Base-by-base conservation (phyloP, 2,888 invertebrate species). In the Drosophila paramelanica region DNA sequence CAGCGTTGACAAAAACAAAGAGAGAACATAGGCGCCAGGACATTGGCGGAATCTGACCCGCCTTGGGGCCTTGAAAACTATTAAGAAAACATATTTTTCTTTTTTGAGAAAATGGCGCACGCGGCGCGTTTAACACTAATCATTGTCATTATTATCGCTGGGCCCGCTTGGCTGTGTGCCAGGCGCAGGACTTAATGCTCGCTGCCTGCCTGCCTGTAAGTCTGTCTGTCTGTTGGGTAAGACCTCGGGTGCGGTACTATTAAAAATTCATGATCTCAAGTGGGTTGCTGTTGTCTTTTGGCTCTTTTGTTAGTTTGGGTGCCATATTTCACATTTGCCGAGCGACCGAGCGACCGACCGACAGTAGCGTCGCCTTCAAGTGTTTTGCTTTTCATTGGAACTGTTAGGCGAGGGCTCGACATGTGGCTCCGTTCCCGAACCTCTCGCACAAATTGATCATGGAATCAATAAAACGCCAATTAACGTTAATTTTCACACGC, bases 241-340 rank as follows among this genome's bases (percentile, higher is more conserved):
- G 67, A 67, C 46, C 69, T 49, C 38, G 39, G n/a, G 31, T 25
- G 70, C 50, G 56, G 47, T 20, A 47, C 41, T 77, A 90, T 90
- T 87, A 77, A 71, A 88, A 83, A 90, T 88, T 78, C 89, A 90
- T 88, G 91, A 86, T 77, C 77, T 89, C 84, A 89, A 90, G 91
- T 88, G 84, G 31, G 31, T 31, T 31, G 31, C 31, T 10, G 31
- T 31, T 31, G 31, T 2, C 8, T 8, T 8, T 33, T 38, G 55
- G 67, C 17, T 36, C 60, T 25, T 52, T 68, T 51, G 79, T 62
- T 81, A 78, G 67, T 81, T 87, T 60, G 50, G 72, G 84, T 84
- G 75, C 59, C 67, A 61, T 69, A 81, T 81, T 86, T 81, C 86
- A 83, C 81, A 77, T 61, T 43, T 31, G 62, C 14, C 58, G 52